Conservation (phyloP, 2,113 vertebrate genomes). For the Varanus salvator region DNA sequence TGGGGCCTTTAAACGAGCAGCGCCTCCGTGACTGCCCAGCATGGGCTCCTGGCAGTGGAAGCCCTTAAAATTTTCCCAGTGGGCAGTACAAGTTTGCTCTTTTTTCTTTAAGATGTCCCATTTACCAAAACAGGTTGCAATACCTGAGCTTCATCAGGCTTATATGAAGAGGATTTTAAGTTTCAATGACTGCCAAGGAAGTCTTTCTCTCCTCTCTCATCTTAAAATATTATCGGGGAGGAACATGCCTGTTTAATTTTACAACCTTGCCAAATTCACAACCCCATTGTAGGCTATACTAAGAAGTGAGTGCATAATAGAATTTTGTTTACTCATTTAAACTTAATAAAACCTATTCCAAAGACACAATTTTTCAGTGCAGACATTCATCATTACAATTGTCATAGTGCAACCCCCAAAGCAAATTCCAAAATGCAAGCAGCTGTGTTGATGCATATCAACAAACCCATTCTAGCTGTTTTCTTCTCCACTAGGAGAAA, state of each 20-base stretch:
- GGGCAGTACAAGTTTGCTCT: background rate
- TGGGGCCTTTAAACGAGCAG: background rate
- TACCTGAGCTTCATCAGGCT: background rate
- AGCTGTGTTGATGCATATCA: too few species aligned
- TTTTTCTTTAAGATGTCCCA: background rate
- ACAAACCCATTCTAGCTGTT: too few species aligned
- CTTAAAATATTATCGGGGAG: constrained; percentile 1
- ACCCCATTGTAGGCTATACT: background rate
- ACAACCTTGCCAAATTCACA: background rate
- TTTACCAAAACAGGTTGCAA: background rate
- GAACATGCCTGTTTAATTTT: constrained; percentile 5
- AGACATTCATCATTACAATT: too few species aligned
- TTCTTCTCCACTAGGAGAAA: too few species aligned
- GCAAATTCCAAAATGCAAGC: too few species aligned
- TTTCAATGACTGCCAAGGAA: background rate
- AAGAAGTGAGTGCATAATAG: background rate
- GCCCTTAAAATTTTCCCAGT: background rate
- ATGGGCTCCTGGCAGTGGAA: background rate
- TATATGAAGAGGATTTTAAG: background rate
- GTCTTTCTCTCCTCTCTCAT: background rate
- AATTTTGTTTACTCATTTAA: constrained; percentile 9
- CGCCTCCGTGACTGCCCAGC: background rate
- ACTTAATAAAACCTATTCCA: background rate
- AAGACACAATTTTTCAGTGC: background rate
- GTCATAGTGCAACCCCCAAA: too few species aligned